Base-by-base conservation (phyloP, 2,888 invertebrate species). In the Lysandra coridon region DNA sequence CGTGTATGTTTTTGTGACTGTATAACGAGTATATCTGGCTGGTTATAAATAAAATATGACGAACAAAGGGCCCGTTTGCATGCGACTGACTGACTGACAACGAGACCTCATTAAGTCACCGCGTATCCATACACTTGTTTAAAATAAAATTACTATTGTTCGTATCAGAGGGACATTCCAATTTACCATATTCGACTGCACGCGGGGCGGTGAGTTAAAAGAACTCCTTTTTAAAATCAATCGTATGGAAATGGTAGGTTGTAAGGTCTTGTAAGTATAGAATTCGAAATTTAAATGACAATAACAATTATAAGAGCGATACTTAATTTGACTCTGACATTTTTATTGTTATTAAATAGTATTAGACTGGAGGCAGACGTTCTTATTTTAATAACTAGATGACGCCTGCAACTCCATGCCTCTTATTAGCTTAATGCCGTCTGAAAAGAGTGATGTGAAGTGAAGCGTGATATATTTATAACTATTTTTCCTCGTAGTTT, bases 81-180 rank as follows among this genome's bases (percentile, higher is more conserved):
- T 86, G 86, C 83, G 83, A 83, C 81, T 79, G 88, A 84, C 77
- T 84, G 89, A 90, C 90, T 91, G 91, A 91, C 91, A 92, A 90
- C 87, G 85, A 88, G 86, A 84, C 86, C 89, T 91, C 91, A 92
- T 92, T 92, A 88, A 86, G 87, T 88, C 86, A 86, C 81, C 12
- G 74, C 10, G 53, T 57, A 12, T 57, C 17, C 33, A 17, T 44
- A 33, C 33, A 33, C 57, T 53, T 14, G 76, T 76, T 76, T 76
- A 76, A 76, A 76, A 76, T 76, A 76, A 76, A 57, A 76, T 53
- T 76, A 76, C 76, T 76, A 76, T 76, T 76, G 76, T 76, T 57
- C 76, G 14, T 17, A 23, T 76, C 57, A 33, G 10, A 7, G 6
- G 76, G 57, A 76, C 76, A 76, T 76, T 76, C 76, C 76, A 76